Evolutionary conservation across 2,797 vertebrate genomes (phyloP), one percentile per base, ranked within the genome.

Genomic region (Enteromius radiatus): DNA sequence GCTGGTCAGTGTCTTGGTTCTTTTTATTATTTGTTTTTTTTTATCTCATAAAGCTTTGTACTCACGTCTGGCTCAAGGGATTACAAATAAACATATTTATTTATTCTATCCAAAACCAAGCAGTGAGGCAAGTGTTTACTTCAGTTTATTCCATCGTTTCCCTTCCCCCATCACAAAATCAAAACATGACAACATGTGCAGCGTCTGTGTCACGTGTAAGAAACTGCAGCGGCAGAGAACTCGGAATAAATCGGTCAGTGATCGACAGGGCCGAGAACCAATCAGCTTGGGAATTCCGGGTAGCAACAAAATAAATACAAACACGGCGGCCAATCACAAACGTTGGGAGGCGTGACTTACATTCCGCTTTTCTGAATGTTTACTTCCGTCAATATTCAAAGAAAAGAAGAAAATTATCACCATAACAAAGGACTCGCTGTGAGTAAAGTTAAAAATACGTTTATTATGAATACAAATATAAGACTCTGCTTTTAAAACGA

Each of bases 331-430:
- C 89, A 90, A 91, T 91, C 85, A 82, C 12, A 26, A n/a, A 4
- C 36, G 26, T 12, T 2, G 47, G 41, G 64, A 38, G 84, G 87
- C 81, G 87, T 82, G 54, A 2, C 70, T n/a, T 56, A 49, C 47
- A 81, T 81, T 85, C 71, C 64, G 61, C 47, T 83, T 33, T 61
- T 85, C 81, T 74, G 81, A 76, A 76, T 89, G 90, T 90, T 91
- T 89, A 91, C 90, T 91, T 91, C 90, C 90, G 89, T 91, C 87
- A 90, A 90, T 88, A 91, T 84, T 76, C 77, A 69, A 68, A 78
- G 81, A 36, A 83, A 85, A 82, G 84, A 52, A 61, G 68, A 63
- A 84, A 63, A 71, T 84, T 84, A 71, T 74, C 80, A 61, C n/a
- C 56, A 79, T 64, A 88, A 87, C 86, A 87, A 86, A 88, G 82